phyloP scores from a whole-genome alignment of 2,113 vertebrate species.

The Misgurnus mizolepis region DNA sequence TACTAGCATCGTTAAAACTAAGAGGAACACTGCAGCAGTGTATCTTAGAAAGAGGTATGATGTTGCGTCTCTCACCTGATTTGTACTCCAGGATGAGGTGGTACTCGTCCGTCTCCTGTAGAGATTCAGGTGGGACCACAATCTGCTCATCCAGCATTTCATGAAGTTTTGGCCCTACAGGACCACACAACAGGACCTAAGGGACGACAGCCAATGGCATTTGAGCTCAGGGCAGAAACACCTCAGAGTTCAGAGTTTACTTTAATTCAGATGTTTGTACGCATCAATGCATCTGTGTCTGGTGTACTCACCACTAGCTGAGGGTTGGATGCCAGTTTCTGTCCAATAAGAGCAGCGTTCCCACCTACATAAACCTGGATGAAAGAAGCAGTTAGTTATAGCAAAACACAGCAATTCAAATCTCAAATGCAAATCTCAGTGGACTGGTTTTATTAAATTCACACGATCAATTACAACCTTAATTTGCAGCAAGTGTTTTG shows the following conservation, averaged over 20 bases:
- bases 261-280: not conserved
- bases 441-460: not conserved
- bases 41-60: too few relatives aligned
- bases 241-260: too few relatives aligned
- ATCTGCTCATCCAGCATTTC: slow-evolving; percentile 91
- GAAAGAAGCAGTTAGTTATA: slow-evolving; percentile 39
- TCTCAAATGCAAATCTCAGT: not conserved
- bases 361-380: slow-evolving; percentile 94
- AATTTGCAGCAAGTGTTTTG: not conserved
- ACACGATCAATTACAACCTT: not conserved
- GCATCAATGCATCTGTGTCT: not conserved
- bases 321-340: slow-evolving; percentile 88
- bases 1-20: too few relatives aligned
- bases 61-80: slow-evolving; percentile 76
- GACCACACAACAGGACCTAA: slow-evolving; percentile 93
- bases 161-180: slow-evolving; percentile 93
- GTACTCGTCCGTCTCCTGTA: slow-evolving; percentile 91
- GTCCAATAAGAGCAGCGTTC: slow-evolving; percentile 95
- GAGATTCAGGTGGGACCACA: slow-evolving; percentile 88
- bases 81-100: slow-evolving; percentile 98
- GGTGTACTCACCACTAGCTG: slow-evolving; percentile 81
- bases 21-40: too few relatives aligned
- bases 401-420: not conserved
- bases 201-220: not conserved
- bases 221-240: not conserved